Percentiles rank a stretch among this genome's conserved stretches.
Evolutionary conservation across 2,888 invertebrate species (phyloP).

Genomic region (Andrena hattorfiana): DNA sequence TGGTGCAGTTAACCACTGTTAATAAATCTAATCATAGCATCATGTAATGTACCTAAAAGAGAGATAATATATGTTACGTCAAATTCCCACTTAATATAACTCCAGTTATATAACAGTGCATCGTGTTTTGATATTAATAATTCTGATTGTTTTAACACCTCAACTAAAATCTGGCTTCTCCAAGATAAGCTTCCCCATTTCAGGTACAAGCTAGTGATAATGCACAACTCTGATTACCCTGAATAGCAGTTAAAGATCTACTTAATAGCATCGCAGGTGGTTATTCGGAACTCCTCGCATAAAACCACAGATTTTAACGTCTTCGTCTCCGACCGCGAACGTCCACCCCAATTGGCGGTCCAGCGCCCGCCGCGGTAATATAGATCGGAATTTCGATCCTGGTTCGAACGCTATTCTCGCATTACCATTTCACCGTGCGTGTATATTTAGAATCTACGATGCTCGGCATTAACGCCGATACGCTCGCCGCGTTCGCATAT

Average conservation of each 20-base stretch:
- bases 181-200: too few relatives aligned
- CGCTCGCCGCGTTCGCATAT: conserved; percentile 57
- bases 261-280: neutral
- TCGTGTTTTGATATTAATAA: too few relatives aligned
- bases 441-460: conserved; percentile 41
- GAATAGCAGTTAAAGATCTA: neutral
- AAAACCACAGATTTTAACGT: neutral
- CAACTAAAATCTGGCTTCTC: too few relatives aligned
- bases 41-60: too few relatives aligned
- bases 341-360: neutral
- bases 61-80: too few relatives aligned
- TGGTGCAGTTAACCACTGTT: too few relatives aligned
- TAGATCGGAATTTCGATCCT: conserved; percentile 39
- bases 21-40: too few relatives aligned
- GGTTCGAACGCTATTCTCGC: conserved; percentile 42
- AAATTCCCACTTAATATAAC: too few relatives aligned
- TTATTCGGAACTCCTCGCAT: neutral
- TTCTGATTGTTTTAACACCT: too few relatives aligned
- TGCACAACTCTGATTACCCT: too few relatives aligned
- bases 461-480: conserved; percentile 42
- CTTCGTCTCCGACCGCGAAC: neutral
- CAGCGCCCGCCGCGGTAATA: neutral
- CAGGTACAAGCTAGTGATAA: too few relatives aligned
- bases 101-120: too few relatives aligned
- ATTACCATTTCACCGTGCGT: conserved; percentile 21